Percentiles rank a stretch among this genome's conserved stretches.
Conservation (phyloP, 2,797 vertebrate species). For the Pangasius djambal region DNA sequence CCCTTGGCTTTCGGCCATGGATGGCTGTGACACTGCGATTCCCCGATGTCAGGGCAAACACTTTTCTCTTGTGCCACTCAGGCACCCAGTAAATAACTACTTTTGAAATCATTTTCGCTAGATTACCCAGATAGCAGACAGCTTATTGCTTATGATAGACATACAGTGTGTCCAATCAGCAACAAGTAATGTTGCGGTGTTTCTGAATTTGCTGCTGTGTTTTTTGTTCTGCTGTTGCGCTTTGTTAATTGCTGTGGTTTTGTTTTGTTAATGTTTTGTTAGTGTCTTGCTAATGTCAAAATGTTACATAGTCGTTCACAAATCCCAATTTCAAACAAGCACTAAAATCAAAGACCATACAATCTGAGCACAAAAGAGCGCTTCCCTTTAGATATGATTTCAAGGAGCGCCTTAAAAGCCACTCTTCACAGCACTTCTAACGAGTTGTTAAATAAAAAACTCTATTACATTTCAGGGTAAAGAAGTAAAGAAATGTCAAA, state of each 20-base stretch:
- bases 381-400: background rate
- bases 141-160: background rate
- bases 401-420: background rate
- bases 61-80: no score
- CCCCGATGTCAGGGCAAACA: no score
- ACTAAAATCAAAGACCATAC: background rate
- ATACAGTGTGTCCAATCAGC: background rate
- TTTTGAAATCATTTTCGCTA: background rate
- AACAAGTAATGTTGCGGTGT: background rate
- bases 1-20: no score
- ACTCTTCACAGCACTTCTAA: background rate
- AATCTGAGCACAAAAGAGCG: background rate
- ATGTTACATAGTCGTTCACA: background rate
- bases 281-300: background rate
- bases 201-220: background rate
- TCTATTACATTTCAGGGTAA: conserved; percentile 19
- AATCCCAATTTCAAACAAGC: background rate
- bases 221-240: background rate
- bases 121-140: background rate
- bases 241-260: background rate
- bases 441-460: conserved; percentile 23
- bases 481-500: conserved; percentile 42
- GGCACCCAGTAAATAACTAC: background rate
- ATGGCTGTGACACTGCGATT: no score
- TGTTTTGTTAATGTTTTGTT: background rate